These are phyloP conservation scores for Neopipo cinnamomea DNA, from an alignment of 2,113 vertebrate genomes.

Conservation along the genomic window DNA sequence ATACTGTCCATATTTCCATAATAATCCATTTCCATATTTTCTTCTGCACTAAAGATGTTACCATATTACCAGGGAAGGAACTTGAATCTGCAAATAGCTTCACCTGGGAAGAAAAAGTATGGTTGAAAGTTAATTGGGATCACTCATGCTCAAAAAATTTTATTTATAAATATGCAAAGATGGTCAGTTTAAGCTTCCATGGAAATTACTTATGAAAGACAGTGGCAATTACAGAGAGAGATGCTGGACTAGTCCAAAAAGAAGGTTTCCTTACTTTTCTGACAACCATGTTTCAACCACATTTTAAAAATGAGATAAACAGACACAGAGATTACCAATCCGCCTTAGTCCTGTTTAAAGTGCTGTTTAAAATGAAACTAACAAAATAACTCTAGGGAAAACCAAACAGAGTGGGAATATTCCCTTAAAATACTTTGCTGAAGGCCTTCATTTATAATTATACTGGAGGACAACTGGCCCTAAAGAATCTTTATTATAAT, in stretches of 20 bases:
- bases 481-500: background rate
- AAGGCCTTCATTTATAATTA: background rate
- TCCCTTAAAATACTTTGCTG: background rate
- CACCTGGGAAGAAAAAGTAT: background rate
- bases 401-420: background rate
- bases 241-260: background rate
- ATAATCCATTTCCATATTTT: background rate
- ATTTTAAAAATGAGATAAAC: background rate
- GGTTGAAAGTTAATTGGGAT: conserved; percentile 9
- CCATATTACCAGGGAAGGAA: background rate
- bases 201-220: background rate
- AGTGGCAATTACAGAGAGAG: background rate
- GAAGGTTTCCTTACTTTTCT: background rate
- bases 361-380: background rate
- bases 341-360: background rate
- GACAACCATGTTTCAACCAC: background rate
- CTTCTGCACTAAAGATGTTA: background rate
- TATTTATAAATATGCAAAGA: conserved; percentile 7
- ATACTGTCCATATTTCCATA: background rate
- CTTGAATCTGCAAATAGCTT: background rate
- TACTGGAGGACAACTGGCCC: background rate
- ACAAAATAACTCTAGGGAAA: background rate
- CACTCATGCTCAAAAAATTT: background rate
- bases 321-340: background rate
- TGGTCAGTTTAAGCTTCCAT: background rate